Conservation (phyloP, 1,140 invertebrate genomes). For the Pachypeltis micranthus region DNA sequence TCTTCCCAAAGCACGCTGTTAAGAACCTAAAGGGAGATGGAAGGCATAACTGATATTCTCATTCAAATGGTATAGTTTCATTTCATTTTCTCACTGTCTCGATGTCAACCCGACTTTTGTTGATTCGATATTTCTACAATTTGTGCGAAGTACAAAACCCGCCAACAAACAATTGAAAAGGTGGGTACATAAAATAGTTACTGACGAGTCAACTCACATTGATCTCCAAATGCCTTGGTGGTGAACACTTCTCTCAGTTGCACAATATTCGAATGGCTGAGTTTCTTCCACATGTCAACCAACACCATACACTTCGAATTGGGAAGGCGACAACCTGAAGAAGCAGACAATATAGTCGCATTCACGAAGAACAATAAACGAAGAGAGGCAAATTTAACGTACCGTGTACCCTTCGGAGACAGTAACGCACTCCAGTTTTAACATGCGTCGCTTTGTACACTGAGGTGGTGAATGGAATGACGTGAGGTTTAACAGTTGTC, state of each 20-base stretch:
- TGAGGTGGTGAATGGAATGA: constrained; percentile 66
- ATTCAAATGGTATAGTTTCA: too few species aligned
- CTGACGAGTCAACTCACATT: constrained; percentile 70
- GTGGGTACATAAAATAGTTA: too few species aligned
- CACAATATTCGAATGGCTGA: constrained; percentile 87
- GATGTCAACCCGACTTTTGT: too few species aligned
- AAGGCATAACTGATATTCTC: too few species aligned
- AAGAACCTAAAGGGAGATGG: too few species aligned
- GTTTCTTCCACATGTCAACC: constrained; percentile 86
- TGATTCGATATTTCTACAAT: too few species aligned
- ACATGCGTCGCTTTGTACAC: constrained; percentile 84
- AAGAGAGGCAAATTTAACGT: constrained; percentile 28
- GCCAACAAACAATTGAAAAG: too few species aligned
- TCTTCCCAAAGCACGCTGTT: too few species aligned
- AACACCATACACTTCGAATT: constrained; percentile 74
- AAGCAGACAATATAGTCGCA: constrained; percentile 2
- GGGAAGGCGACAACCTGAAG: constrained; percentile 57
- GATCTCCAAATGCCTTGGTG: constrained; percentile 89
- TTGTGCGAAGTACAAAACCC: too few species aligned
- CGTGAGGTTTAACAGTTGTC: constrained; percentile 40
- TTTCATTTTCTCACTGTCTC: too few species aligned
- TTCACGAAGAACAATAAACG: background rate
- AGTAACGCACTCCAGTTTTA: constrained; percentile 75
- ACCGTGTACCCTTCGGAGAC: constrained; percentile 79
- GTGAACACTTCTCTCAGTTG: constrained; percentile 86